A percentile compares a stretch with the other conserved stretches of the same genome.
phyloP scores from a whole-genome alignment of 2,888 invertebrate species.

The Orthonevra nobilis region DNA sequence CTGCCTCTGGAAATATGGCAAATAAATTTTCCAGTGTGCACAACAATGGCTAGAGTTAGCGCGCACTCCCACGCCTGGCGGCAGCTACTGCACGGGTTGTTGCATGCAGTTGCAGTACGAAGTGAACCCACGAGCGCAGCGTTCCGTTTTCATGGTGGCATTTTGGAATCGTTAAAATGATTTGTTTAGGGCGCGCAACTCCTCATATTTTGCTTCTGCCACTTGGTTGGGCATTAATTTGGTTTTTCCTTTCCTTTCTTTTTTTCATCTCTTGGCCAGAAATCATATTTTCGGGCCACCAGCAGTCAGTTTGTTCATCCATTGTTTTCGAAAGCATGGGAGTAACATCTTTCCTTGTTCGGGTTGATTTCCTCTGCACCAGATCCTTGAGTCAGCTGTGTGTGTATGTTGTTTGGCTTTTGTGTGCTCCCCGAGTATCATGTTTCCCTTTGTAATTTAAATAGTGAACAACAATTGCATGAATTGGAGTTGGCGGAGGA shows the following conservation, averaged over 20 bases:
- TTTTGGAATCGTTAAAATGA: slow-evolving; percentile 68
- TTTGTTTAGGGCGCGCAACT: slow-evolving; percentile 66
- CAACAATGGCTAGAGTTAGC: slow-evolving; percentile 52
- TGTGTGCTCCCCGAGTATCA: slow-evolving; percentile 44
- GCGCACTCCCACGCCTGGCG: slow-evolving; percentile 69
- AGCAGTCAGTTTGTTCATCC: slow-evolving; percentile 60
- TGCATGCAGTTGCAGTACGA: slow-evolving; percentile 12
- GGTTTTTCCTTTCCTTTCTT: slow-evolving; percentile 6
- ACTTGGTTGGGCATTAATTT: too few relatives aligned
- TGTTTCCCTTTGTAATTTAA: slow-evolving; percentile 68
- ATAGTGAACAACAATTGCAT: slow-evolving; percentile 66
- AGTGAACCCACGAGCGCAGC: slow-evolving; percentile 61
- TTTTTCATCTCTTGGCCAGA: slow-evolving; percentile 42
- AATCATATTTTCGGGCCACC: slow-evolving; percentile 69
- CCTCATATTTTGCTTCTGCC: slow-evolving; percentile 56
- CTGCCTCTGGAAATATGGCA: slow-evolving; percentile 34
- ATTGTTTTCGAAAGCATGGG: slow-evolving; percentile 62
- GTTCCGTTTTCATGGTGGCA: slow-evolving; percentile 68
- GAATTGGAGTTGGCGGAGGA: slow-evolving; percentile 14
- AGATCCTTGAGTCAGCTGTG: slow-evolving; percentile 48
- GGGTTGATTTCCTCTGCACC: neutral
- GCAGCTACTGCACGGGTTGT: slow-evolving; percentile 54
- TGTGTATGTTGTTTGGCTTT: slow-evolving; percentile 20
- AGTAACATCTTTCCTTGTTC: slow-evolving; percentile 41
- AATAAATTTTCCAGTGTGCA: slow-evolving; percentile 53